Base-by-base conservation (phyloP, 1,140 invertebrate species). In the Brachionus plicatilis region DNA sequence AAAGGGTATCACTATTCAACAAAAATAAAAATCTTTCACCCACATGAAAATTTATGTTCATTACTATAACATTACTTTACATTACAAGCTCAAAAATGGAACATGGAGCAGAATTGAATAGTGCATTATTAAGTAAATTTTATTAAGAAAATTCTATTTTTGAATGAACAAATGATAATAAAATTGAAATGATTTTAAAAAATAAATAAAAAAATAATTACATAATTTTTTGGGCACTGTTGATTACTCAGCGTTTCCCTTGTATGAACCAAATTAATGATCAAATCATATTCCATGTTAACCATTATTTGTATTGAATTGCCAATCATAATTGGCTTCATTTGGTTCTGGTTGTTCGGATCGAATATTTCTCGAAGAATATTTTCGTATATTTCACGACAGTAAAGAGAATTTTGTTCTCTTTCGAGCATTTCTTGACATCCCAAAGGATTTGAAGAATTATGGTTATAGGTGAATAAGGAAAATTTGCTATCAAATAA, bases 271-370 rank as follows among this genome's bases (percentile, higher is more conserved):
- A 82, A 56, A 82, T 47, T 82, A 24, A 82, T 82, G n/a, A 65
- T 45, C 6, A 82, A 65, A 68, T 82, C 79, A 45, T 65, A 37
- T 1, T 82, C 79, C 53, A 68, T 68, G 24, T 33, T 68, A 12
- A 82, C 53, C 79, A 82, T 82, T 45, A 82, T 82, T 82, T 68
- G 79, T 65, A 82, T 82, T 27, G 79, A 82, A 68, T 82, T 82
- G 7, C 79, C 79, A 12, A 82, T 65, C 43, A 82, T 68, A 45
- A 82, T 82, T 65, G 79, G 79, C 27, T 68, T 82, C 9, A 82
- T 27, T 37, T 60, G 65, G 65, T 3, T 65, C 11, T 45, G 53
- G 20, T 60, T 68, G n/a, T 60, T 82, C 20, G 79, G 79, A 82
- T 82, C 79, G 79, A 82, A 82, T 29, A 68, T 82, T 11, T 82